Percentiles rank a stretch among this genome's conserved stretches.
Evolutionary conservation across 2,888 invertebrate species (phyloP).

Genomic region (Saturnia pavonia): DNA sequence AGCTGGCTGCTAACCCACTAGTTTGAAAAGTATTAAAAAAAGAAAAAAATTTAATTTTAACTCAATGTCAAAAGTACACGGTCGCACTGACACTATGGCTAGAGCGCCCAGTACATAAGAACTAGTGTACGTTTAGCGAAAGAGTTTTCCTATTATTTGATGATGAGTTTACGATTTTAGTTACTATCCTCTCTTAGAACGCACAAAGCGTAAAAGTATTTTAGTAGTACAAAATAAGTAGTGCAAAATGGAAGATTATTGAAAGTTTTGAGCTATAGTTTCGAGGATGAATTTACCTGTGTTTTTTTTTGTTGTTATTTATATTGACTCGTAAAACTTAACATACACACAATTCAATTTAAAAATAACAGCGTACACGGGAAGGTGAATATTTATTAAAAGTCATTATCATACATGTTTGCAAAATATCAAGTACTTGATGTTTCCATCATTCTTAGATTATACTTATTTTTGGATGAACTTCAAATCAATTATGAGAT

Average conservation of each 20-base stretch:
- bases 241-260: neutral
- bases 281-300: neutral
- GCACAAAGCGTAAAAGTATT: neutral
- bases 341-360: too few species aligned
- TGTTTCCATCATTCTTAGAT: too few species aligned
- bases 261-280: neutral
- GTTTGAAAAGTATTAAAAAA: neutral
- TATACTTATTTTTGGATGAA: too few species aligned
- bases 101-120: neutral
- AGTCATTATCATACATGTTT: too few species aligned
- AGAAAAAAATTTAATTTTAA: neutral
- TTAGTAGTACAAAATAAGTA: neutral
- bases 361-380: too few species aligned
- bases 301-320: neutral
- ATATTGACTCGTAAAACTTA: too few species aligned
- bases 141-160: neutral
- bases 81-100: neutral
- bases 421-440: too few species aligned
- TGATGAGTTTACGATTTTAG: neutral
- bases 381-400: too few species aligned
- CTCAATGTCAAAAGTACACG: neutral
- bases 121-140: neutral
- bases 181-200: neutral
- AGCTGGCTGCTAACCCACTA: neutral
- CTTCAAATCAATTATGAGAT: too few species aligned